Percentiles rank a stretch among this genome's conserved stretches.
Evolutionary conservation across 2,888 invertebrate genomes (phyloP).

Genomic region (Chrysolina americana): DNA sequence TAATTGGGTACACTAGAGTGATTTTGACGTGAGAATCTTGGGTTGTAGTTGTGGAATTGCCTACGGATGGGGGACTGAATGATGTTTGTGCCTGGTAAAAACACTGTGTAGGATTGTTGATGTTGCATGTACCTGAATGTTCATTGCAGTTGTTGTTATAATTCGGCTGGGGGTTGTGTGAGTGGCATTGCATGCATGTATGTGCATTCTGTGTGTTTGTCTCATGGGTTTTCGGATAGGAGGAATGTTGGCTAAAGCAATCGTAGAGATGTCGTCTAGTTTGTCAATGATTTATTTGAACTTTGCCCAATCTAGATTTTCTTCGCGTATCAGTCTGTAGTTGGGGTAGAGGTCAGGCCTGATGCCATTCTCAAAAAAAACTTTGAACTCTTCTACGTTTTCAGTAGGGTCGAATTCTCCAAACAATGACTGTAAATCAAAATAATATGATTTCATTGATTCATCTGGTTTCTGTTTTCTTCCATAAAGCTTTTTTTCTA

Average conservation of each 20-base stretch:
- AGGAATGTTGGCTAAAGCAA: too few relatives aligned
- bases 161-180: background rate
- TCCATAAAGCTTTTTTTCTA: slow-evolving; percentile 29
- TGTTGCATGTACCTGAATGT: background rate
- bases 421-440: slow-evolving; percentile 28
- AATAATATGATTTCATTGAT: slow-evolving; percentile 25
- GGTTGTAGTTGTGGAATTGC: slow-evolving; percentile 12
- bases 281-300: too few relatives aligned
- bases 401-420: slow-evolving; percentile 14
- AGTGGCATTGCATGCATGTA: slow-evolving; percentile 3
- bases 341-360: slow-evolving; percentile 19
- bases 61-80: background rate
- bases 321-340: slow-evolving; percentile 27
- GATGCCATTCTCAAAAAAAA: slow-evolving; percentile 30
- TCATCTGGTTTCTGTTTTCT: slow-evolving; percentile 30
- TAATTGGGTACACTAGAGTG: background rate
- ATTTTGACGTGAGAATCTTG: background rate
- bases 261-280: too few relatives aligned
- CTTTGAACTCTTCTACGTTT: slow-evolving; percentile 29
- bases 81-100: slow-evolving; percentile 4
- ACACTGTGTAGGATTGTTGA: slow-evolving; percentile 1
- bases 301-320: slow-evolving; percentile 28
- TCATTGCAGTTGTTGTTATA: background rate
- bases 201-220: background rate
- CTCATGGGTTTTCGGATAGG: background rate